A percentile compares a stretch with the other conserved stretches of the same genome.
Conservation (phyloP, 2,113 vertebrate genomes). For the Physeter macrocephalus region DNA sequence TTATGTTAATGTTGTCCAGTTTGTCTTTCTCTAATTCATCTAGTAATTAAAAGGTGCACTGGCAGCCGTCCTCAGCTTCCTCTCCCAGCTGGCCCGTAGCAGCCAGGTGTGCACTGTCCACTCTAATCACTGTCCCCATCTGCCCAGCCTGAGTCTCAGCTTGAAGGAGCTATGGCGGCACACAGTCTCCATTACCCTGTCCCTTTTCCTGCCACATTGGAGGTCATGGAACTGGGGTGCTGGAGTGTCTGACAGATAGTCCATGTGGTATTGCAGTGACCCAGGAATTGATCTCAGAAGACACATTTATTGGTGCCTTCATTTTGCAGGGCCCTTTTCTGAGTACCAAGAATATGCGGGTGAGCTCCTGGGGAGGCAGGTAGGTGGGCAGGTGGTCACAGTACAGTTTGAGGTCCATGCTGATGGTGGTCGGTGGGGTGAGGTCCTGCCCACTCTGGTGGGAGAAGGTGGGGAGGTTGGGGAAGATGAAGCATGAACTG, state of each 20-base stretch:
- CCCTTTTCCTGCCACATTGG: neutral
- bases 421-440: neutral
- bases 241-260: neutral
- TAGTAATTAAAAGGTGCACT: neutral
- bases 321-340: neutral
- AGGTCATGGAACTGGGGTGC: neutral
- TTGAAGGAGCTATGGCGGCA: neutral
- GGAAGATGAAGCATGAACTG: neutral
- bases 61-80: neutral
- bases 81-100: neutral
- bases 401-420: neutral
- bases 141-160: neutral
- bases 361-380: neutral
- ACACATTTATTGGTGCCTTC: neutral
- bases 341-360: neutral
- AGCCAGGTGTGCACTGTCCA: neutral
- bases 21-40: neutral
- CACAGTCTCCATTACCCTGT: neutral
- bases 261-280: neutral
- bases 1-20: neutral
- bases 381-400: neutral
- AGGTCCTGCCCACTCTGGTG: neutral
- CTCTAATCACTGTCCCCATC: neutral
- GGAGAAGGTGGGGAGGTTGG: neutral
- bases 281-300: neutral